These are phyloP conservation scores for Achroia grisella DNA, from an alignment of 1,140 invertebrate genomes.

Conservation along the genomic window DNA sequence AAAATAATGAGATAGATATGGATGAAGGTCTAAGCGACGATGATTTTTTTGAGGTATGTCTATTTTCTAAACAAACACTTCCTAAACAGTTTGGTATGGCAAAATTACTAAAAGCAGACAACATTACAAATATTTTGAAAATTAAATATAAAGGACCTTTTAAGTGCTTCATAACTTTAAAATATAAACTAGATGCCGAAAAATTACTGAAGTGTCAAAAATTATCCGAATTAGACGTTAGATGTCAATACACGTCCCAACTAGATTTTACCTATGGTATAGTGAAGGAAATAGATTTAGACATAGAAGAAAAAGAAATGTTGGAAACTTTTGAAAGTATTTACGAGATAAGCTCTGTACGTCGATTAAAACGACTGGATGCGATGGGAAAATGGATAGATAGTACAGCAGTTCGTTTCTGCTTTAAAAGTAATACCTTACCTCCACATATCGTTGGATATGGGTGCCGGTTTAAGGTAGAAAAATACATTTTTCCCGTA, in stretches of 20 bases:
- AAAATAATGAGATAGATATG: too few species aligned
- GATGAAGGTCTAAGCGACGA: too few species aligned
- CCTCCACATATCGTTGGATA: neutral
- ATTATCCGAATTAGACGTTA: conserved; percentile 7
- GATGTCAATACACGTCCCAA: conserved; percentile 5
- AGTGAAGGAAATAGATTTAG: conserved; percentile 1
- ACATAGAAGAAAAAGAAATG: conserved; percentile 5
- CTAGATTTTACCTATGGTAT: conserved; percentile 11
- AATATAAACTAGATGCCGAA: conserved; percentile 9
- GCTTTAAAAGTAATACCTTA: neutral
- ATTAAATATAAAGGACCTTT: conserved; percentile 24
- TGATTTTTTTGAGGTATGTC: neutral
- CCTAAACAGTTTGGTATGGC: conserved; percentile 23
- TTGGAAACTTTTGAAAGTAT: neutral
- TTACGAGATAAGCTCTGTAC: neutral
- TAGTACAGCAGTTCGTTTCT: neutral
- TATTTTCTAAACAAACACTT: conserved; percentile 7
- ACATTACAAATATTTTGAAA: conserved; percentile 10
- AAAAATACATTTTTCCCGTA: conserved; percentile 14
- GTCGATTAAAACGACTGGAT: neutral
- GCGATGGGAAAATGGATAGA: neutral
- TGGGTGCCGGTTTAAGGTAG: conserved; percentile 12
- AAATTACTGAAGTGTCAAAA: conserved; percentile 8
- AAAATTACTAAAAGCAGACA: conserved; percentile 15
- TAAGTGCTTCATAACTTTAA: conserved; percentile 12